These are phyloP conservation scores for Xenops minutus DNA, from an alignment of 2,797 vertebrate species.

Conservation along the genomic window DNA sequence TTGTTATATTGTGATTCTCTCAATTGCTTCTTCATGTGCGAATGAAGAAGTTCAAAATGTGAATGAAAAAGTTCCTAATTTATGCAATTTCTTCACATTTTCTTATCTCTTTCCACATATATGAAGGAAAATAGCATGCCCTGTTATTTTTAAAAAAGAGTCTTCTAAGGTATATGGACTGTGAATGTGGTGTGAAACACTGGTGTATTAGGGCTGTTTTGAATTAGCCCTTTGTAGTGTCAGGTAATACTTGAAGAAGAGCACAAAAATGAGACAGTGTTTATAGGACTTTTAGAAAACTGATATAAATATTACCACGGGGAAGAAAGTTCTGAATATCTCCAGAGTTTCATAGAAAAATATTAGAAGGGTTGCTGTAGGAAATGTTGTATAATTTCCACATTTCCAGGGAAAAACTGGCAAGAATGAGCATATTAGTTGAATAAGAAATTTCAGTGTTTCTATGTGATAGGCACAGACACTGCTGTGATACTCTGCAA, in stretches of 20 bases:
- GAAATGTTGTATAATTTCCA: background rate
- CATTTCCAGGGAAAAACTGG: background rate
- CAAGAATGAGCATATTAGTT: background rate
- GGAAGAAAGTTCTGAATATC: background rate
- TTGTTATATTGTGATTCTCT: background rate
- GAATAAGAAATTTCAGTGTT: background rate
- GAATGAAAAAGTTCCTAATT: background rate
- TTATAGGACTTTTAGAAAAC: background rate
- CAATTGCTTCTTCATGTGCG: background rate
- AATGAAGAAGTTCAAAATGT: background rate
- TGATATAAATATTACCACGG: background rate
- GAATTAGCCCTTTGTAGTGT: background rate
- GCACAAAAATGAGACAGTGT: background rate
- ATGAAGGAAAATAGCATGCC: background rate
- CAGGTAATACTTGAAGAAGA: background rate
- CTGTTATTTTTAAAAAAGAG: background rate
- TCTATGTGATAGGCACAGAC: background rate
- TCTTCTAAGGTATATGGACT: background rate
- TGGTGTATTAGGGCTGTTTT: background rate
- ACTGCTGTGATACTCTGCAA: background rate
- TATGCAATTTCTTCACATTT: background rate
- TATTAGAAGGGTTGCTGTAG: background rate
- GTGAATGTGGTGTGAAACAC: background rate
- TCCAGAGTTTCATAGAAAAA: background rate
- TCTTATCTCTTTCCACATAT: background rate